Percentiles rank a stretch among this genome's conserved stretches.
Conservation (phyloP, 2,113 vertebrate genomes). For the Tapirus terrestris region DNA sequence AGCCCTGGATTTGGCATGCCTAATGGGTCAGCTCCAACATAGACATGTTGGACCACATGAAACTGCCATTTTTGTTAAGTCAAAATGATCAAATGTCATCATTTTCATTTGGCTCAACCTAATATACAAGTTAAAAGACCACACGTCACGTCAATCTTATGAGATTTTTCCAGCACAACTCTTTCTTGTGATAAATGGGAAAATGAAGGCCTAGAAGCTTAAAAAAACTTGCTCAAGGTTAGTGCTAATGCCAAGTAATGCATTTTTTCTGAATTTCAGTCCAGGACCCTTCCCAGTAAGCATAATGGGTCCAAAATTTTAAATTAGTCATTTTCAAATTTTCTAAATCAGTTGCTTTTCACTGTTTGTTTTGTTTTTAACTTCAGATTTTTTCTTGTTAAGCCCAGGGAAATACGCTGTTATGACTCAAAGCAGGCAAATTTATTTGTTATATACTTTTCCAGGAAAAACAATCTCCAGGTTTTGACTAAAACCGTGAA, state of each 20-base stretch:
- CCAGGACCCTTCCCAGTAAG: not conserved
- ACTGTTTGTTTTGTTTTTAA: slow-evolving; percentile 39
- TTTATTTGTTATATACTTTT: slow-evolving; percentile 38
- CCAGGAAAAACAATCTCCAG: slow-evolving; percentile 25
- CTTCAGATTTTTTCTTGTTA: not conserved
- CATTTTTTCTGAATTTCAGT: slow-evolving; percentile 26
- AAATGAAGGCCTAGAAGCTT: not conserved
- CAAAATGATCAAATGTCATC: not conserved
- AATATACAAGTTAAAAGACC: not conserved
- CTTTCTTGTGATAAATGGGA: not conserved
- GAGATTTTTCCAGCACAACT: not conserved
- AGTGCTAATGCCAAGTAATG: not conserved
- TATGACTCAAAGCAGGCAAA: slow-evolving; percentile 36
- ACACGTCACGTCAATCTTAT: not conserved
- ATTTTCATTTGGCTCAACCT: not conserved
- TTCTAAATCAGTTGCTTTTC: not conserved
- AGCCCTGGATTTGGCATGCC: not conserved
- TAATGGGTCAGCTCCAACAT: not conserved
- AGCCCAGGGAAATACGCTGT: not conserved
- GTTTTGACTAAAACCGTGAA: slow-evolving; percentile 46
- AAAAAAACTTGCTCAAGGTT: not conserved
- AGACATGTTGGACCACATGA: not conserved
- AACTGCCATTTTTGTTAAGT: not conserved
- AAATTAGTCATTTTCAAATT: not conserved
- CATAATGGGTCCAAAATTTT: not conserved